Conservation (phyloP, 2,888 invertebrate species). For the Zaprionus lineosus region DNA sequence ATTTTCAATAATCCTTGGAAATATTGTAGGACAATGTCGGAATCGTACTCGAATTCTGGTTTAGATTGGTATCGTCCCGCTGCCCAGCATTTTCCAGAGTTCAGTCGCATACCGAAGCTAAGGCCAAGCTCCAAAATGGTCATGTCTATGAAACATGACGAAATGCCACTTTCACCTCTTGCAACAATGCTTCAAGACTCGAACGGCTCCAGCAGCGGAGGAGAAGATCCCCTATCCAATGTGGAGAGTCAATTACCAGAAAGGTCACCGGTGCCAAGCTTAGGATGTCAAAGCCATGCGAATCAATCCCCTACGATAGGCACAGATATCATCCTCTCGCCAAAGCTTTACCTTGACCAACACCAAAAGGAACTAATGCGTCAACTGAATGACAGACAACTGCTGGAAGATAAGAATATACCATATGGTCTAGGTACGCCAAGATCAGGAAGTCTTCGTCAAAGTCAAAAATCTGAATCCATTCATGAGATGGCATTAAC, state of each 20-base stretch:
- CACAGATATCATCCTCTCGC: slow-evolving; percentile 61
- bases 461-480: slow-evolving; percentile 19
- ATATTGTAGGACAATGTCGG: slow-evolving; percentile 72
- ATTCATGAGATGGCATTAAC: slow-evolving; percentile 22
- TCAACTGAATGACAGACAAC: slow-evolving; percentile 12
- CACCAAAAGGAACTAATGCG: slow-evolving; percentile 42
- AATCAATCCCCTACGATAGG: slow-evolving; percentile 35
- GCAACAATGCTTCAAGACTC: slow-evolving; percentile 82
- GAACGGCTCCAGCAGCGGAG: slow-evolving; percentile 81
- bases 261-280: slow-evolving; percentile 65
- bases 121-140: slow-evolving; percentile 82
- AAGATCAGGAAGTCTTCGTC: slow-evolving; percentile 17
- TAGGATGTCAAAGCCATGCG: slow-evolving; percentile 28
- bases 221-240: slow-evolving; percentile 70
- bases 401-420: slow-evolving; percentile 40
- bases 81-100: slow-evolving; percentile 78
- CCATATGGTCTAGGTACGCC: slow-evolving; percentile 41
- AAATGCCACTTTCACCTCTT: slow-evolving; percentile 79
- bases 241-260: slow-evolving; percentile 37
- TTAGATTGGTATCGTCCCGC: slow-evolving; percentile 80
- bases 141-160: slow-evolving; percentile 81
- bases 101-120: slow-evolving; percentile 81
- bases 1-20: no score
- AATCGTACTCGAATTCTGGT: slow-evolving; percentile 76
- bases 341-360: slow-evolving; percentile 69